These are phyloP conservation scores for Streptopelia turtur DNA, from an alignment of 2,797 vertebrate species.

Conservation along the genomic window DNA sequence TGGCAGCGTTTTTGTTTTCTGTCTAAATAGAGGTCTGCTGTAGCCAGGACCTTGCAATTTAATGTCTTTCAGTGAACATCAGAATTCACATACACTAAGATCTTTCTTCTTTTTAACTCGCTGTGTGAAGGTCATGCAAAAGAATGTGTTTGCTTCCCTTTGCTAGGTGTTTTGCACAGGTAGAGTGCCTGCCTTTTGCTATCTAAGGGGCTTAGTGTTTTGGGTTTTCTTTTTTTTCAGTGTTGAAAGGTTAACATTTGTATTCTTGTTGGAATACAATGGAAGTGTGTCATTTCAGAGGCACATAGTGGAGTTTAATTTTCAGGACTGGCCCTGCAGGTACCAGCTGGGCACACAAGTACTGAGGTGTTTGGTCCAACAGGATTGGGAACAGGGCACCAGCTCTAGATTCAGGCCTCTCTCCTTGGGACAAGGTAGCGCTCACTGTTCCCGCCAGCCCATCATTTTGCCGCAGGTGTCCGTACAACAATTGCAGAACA, in stretches of 20 bases:
- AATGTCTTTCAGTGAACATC: neutral
- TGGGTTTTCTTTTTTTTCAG: neutral
- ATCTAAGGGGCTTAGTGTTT: neutral
- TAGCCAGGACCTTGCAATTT: neutral
- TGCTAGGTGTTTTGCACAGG: neutral
- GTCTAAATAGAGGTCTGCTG: neutral
- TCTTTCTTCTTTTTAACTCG: neutral
- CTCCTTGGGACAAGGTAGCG: neutral
- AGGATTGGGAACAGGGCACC: neutral
- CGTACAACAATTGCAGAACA: neutral
- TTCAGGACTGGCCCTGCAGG: neutral
- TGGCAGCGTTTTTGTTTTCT: neutral
- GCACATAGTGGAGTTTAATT: neutral
- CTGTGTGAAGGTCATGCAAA: neutral
- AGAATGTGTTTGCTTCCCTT: neutral
- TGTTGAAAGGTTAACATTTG: neutral
- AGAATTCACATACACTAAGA: neutral
- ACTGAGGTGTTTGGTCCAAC: neutral
- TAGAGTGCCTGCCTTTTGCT: neutral
- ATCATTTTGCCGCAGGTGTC: neutral
- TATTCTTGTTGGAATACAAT: neutral
- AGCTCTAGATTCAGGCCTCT: neutral
- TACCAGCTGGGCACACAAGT: neutral
- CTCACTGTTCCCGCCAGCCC: neutral
- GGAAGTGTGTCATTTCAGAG: neutral